These are phyloP conservation scores for Bryconaethiops microstoma DNA, from an alignment of 2,797 vertebrate species.

Conservation along the genomic window DNA sequence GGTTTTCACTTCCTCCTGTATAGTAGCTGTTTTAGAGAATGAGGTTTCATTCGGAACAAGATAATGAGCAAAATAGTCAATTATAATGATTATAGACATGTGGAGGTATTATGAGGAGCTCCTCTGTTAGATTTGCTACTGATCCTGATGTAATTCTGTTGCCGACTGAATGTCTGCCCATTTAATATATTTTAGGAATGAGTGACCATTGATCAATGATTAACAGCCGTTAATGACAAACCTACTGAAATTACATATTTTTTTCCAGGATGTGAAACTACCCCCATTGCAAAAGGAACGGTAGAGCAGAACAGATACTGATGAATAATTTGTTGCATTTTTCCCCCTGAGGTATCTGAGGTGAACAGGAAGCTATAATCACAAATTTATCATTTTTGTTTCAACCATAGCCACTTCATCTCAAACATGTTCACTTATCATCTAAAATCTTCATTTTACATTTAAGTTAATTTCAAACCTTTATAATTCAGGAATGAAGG, in stretches of 20 bases:
- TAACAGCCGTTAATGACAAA: constrained; percentile 84
- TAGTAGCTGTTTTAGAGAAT: no score
- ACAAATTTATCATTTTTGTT: constrained; percentile 9
- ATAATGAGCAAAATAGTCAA: no score
- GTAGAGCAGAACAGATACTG: constrained; percentile 62
- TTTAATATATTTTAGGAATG: constrained; percentile 46
- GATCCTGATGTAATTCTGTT: background rate
- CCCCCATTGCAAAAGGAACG: constrained; percentile 73
- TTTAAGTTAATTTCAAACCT: no score
- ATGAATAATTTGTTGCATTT: constrained; percentile 52
- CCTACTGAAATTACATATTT: constrained; percentile 69
- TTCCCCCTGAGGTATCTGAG: constrained; percentile 36
- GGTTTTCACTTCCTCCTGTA: no score
- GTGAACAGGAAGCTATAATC: constrained; percentile 56
- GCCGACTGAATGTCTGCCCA: constrained; percentile 6
- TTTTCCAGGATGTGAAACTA: constrained; percentile 70
- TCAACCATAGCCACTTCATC: background rate
- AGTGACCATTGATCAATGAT: constrained; percentile 62
- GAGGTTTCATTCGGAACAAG: no score
- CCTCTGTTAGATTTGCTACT: background rate
- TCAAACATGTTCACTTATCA: constrained; percentile 4
- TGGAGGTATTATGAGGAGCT: background rate
- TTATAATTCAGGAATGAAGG: no score
- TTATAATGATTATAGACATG: no score
- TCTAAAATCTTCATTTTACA: background rate